These are phyloP conservation scores for Eptatretus burgeri DNA, from an alignment of 2,113 vertebrate species.

Conservation along the genomic window DNA sequence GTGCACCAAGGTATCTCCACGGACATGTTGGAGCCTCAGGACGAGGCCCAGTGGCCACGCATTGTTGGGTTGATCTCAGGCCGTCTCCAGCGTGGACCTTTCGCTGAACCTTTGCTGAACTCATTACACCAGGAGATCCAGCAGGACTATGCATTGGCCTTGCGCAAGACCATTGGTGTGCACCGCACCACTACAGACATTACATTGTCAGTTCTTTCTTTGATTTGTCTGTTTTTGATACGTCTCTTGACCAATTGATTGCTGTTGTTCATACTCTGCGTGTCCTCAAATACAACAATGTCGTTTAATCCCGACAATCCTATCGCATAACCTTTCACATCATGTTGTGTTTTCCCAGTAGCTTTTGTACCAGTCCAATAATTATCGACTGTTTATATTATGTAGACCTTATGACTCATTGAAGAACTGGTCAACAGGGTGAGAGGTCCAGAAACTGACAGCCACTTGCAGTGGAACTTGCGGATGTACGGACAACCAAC, in stretches of 20 bases:
- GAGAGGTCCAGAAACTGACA: too few species aligned
- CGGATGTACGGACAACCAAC: too few species aligned
- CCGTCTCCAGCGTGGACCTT: constrained; percentile 13
- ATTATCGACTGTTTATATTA: too few species aligned
- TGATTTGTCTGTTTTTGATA: neutral
- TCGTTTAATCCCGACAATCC: too few species aligned
- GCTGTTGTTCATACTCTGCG: too few species aligned
- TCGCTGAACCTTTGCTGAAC: constrained; percentile 14
- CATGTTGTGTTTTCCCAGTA: too few species aligned
- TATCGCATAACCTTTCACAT: too few species aligned
- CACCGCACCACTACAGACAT: neutral
- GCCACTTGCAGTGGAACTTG: too few species aligned
- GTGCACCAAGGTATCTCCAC: constrained; percentile 23
- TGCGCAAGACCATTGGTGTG: constrained; percentile 45
- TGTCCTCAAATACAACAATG: neutral
- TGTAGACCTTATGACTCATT: too few species aligned
- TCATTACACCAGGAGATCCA: constrained; percentile 26
- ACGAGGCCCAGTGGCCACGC: constrained; percentile 20
- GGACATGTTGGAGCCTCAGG: constrained; percentile 29
- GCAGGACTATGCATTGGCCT: constrained; percentile 21
- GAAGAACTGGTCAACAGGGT: too few species aligned
- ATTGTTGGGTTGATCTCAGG: constrained; percentile 23
- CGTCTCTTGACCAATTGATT: too few species aligned
- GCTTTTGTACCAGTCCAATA: too few species aligned
- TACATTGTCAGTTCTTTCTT: neutral